A percentile compares a stretch with the other conserved stretches of the same genome.
Conservation (phyloP, 2,888 invertebrate genomes). For the Chymomyza procnemis region DNA sequence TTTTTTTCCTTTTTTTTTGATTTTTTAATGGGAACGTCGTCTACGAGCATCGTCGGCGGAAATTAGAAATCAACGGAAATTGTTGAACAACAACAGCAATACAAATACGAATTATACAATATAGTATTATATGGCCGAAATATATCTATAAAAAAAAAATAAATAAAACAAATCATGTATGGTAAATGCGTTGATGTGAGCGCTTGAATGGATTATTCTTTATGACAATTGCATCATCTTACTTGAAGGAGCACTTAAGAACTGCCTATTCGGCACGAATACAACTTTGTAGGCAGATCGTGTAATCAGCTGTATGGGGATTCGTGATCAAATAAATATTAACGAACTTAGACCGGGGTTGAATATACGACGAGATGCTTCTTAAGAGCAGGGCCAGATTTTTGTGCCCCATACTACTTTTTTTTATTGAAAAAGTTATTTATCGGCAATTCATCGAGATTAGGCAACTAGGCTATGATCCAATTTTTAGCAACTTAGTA, state of each 20-base stretch:
- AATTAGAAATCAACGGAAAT: constrained; percentile 69
- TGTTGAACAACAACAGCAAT: constrained; percentile 46
- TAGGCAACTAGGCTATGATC: too few relatives aligned
- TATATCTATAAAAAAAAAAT: neutral
- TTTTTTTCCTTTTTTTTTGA: neutral
- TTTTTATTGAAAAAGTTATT: too few relatives aligned
- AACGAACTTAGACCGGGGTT: neutral
- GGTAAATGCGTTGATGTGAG: neutral
- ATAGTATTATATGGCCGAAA: neutral
- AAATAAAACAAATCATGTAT: too few relatives aligned
- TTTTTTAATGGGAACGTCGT: constrained; percentile 45
- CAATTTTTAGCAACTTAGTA: too few relatives aligned
- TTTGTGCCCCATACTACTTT: too few relatives aligned
- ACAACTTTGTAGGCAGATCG: neutral
- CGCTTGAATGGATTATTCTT: neutral
- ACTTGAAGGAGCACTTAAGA: neutral
- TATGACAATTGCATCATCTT: too few relatives aligned
- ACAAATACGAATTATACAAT: neutral
- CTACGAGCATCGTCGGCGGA: constrained; percentile 52
- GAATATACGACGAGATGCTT: too few relatives aligned
- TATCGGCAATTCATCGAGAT: too few relatives aligned
- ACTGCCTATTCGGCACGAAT: neutral
- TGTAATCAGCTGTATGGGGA: constrained; percentile 2
- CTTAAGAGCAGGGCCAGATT: too few relatives aligned
- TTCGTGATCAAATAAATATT: neutral